Evolutionary conservation across 2,888 invertebrate species (phyloP).

Genomic region (Syritta pipiens): DNA sequence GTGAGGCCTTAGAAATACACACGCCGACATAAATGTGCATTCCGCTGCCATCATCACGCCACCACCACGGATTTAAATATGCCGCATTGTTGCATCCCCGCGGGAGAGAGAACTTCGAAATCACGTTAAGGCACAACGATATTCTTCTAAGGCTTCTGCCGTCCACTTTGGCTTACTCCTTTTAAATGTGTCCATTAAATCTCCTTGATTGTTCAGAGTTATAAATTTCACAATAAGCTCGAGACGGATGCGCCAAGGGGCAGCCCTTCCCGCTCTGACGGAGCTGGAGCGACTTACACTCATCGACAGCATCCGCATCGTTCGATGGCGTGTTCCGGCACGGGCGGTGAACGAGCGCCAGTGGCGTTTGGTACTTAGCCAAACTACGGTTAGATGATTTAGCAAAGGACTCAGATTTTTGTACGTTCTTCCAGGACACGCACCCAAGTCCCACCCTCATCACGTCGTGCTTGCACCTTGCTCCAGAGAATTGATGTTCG

Average conservation of each 20-base stretch:
- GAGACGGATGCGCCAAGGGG: not conserved
- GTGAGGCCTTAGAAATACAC: too few species aligned
- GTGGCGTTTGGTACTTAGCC: conserved; percentile 39
- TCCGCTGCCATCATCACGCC: not conserved
- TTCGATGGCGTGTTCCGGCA: too few species aligned
- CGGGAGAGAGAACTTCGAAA: not conserved
- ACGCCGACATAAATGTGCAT: too few species aligned
- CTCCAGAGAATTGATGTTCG: conserved; percentile 62
- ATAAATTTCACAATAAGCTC: conserved; percentile 34
- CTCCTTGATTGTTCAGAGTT: conserved; percentile 28
- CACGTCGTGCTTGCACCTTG: conserved; percentile 57
- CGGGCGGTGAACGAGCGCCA: too few species aligned
- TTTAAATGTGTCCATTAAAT: conserved; percentile 46
- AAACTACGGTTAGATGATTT: conserved; percentile 31
- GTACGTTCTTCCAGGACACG: too few species aligned
- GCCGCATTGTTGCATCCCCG: conserved; percentile 1
- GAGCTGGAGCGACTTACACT: conserved; percentile 8
- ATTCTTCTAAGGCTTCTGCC: conserved; percentile 12
- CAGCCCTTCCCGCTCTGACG: too few species aligned
- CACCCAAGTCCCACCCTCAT: too few species aligned
- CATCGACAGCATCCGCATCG: conserved; percentile 11
- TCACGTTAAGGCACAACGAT: conserved; percentile 26
- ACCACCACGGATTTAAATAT: not conserved
- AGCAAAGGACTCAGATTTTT: conserved; percentile 15
- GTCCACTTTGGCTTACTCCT: not conserved